Evolutionary conservation across 2,888 invertebrate genomes (phyloP).

Genomic region (Heliconius sara): DNA sequence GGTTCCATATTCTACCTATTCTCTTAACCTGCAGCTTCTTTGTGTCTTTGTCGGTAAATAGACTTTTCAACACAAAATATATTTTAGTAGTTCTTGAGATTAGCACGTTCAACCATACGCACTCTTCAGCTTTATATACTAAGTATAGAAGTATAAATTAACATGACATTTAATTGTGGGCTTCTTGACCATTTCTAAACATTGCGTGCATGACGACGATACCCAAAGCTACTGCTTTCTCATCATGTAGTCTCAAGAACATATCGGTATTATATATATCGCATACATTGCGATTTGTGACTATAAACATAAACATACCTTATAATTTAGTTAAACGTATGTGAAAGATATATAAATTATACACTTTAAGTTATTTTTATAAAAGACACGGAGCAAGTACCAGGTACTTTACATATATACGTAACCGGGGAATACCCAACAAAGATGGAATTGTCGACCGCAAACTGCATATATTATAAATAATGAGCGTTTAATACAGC

Average conservation of each 20-base stretch:
- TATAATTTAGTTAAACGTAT: background rate
- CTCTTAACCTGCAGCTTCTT: background rate
- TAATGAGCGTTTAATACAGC: background rate
- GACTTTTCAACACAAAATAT: no score
- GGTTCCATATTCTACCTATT: background rate
- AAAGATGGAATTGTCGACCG: background rate
- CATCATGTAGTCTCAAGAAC: no score
- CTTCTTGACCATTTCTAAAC: no score
- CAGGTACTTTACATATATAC: background rate
- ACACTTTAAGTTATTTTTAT: background rate
- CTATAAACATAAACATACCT: background rate
- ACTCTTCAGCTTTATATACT: no score
- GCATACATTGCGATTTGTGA: background rate
- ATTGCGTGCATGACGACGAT: no score
- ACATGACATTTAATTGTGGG: no score
- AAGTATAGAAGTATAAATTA: no score
- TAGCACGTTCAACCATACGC: no score
- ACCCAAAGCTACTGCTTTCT: no score
- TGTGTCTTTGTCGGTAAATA: no score
- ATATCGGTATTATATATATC: background rate
- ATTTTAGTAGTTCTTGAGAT: no score
- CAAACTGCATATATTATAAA: background rate
- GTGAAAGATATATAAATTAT: background rate
- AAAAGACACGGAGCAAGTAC: no score
- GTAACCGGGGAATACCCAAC: slow-evolving; percentile 1